Evolutionary conservation across 2,888 invertebrate genomes (phyloP).

Genomic region (Odontocerum albicorne): DNA sequence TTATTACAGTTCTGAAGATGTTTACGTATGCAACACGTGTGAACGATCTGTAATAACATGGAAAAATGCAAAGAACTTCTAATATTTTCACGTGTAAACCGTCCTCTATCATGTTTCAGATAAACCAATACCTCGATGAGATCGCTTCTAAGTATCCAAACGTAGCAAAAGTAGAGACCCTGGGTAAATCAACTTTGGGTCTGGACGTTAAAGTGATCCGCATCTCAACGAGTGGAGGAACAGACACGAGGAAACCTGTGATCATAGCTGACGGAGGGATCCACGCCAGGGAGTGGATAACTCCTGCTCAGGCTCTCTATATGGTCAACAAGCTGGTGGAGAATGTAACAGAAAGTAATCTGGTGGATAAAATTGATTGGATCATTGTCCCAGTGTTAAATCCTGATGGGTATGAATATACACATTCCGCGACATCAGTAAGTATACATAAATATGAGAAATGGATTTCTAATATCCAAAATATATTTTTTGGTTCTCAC

Average conservation of each 20-base stretch:
- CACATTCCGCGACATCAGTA: conserved; percentile 51
- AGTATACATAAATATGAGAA: no score
- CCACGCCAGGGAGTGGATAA: conserved; percentile 73
- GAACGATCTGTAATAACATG: no score
- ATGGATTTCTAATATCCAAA: no score
- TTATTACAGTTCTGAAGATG: no score
- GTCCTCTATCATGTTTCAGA: conserved; percentile 45
- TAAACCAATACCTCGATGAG: conserved; percentile 51
- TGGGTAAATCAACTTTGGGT: conserved; percentile 60
- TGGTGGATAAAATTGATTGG: conserved; percentile 66
- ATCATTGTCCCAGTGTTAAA: conserved; percentile 67
- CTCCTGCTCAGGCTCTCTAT: conserved; percentile 65
- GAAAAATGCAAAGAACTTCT: no score
- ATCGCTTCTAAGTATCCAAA: conserved; percentile 51
- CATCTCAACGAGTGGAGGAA: conserved; percentile 57
- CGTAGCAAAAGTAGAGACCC: conserved; percentile 51
- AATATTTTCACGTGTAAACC: not conserved
- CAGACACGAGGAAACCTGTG: conserved; percentile 53
- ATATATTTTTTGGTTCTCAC: no score
- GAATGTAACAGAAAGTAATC: conserved; percentile 54
- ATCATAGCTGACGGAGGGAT: conserved; percentile 64
- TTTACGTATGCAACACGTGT: no score
- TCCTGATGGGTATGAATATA: conserved; percentile 71
- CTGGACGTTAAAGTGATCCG: conserved; percentile 59
- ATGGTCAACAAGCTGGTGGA: conserved; percentile 65